Conservation (phyloP, 2,797 vertebrate species). For the Pangasius djambal region DNA sequence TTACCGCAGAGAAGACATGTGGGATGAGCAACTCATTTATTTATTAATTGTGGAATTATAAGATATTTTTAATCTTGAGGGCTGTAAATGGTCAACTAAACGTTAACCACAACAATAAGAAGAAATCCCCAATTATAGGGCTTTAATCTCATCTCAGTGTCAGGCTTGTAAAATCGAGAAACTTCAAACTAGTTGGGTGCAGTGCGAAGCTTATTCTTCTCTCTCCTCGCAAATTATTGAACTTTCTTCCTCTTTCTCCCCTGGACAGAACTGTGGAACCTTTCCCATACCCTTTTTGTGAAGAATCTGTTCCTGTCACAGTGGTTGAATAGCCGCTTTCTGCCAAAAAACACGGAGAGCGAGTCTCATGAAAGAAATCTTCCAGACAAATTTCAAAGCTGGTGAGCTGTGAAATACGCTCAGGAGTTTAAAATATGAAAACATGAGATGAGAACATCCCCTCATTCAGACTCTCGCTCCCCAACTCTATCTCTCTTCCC, state of each 20-base stretch:
- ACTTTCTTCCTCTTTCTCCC: constrained; percentile 10
- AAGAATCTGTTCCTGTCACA: constrained; percentile 38
- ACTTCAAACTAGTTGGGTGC: constrained; percentile 15
- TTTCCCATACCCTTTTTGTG: constrained; percentile 3
- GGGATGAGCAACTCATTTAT: constrained; percentile 13
- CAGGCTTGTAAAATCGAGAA: constrained; percentile 13
- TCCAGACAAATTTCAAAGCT: constrained; percentile 46
- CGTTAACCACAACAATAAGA: neutral
- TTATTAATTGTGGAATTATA: neutral
- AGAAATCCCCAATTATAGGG: constrained; percentile 30
- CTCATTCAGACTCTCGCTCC: neutral
- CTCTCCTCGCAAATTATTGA: constrained; percentile 2
- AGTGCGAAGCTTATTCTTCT: neutral
- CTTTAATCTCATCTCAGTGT: constrained; percentile 46
- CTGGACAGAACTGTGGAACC: constrained; percentile 8
- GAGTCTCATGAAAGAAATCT: constrained; percentile 48
- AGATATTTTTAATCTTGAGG: neutral
- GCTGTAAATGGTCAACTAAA: neutral
- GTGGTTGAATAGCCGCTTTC: neutral
- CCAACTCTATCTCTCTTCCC: neutral
- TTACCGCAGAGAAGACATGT: constrained; percentile 13
- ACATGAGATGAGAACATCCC: constrained; percentile 31
- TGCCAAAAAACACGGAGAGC: neutral
- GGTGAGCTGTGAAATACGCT: constrained; percentile 49
- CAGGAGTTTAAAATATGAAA: constrained; percentile 52